Conservation (phyloP, 2,113 vertebrate genomes). For the Tenebrosternarchus preto region DNA sequence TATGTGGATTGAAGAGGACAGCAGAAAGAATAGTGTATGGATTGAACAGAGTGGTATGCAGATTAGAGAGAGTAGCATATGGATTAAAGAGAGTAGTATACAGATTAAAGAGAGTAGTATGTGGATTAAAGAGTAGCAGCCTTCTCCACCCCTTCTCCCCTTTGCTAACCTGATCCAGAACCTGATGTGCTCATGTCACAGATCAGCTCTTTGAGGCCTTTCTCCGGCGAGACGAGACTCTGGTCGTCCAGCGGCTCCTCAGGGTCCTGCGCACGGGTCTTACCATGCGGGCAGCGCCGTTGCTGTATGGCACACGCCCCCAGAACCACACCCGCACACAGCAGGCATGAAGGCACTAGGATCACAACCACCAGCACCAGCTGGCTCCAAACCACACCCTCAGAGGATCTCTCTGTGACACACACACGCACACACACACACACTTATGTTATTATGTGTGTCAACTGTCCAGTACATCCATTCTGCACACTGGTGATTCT, state of each 20-base stretch:
- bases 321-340: conserved; percentile 74
- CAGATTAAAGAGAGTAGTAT: background rate
- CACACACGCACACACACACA: conserved; percentile 7
- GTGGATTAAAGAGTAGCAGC: too few relatives aligned
- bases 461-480: too few relatives aligned
- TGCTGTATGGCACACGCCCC: conserved; percentile 69
- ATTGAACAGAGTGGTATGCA: too few relatives aligned
- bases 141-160: background rate
- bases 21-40: too few relatives aligned
- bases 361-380: conserved; percentile 73
- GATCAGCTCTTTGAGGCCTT: conserved; percentile 90
- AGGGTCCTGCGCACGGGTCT: conserved; percentile 73
- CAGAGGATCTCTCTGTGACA: conserved; percentile 63
- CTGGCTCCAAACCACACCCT: conserved; percentile 61
- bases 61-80: too few relatives aligned
- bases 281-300: conserved; percentile 68
- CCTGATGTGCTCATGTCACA: conserved; percentile 91
- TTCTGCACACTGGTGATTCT: too few relatives aligned
- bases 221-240: conserved; percentile 78
- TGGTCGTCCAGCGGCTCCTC: conserved; percentile 85
- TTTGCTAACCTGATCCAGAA: conserved; percentile 86
- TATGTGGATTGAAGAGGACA: too few relatives aligned
- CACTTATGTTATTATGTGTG: too few relatives aligned
- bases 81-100: too few relatives aligned
- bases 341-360: conserved; percentile 78